Base-by-base conservation (phyloP, 2,797 vertebrate species). In the Enteromius paludinosus region DNA sequence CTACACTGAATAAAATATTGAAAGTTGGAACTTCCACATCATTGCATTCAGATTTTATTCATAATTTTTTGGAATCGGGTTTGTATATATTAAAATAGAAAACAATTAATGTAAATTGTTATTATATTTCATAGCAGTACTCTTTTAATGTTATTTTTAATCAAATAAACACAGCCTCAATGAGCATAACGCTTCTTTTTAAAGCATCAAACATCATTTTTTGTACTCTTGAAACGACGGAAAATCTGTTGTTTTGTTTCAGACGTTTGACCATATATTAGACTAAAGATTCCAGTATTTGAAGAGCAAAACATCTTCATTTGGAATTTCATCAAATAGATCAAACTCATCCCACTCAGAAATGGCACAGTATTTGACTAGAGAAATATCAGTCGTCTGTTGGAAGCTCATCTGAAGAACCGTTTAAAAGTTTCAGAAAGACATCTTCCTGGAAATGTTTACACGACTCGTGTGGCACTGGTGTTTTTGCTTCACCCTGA, bases 401-500 rank as follows among this genome's bases (percentile, higher is more conserved):
- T 71, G 68, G 25, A 77, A 33, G n/a, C 25, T 77, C 59, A 49
- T 65, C 41, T 64, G 18, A 75, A 65, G 59, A 73, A 74, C 30
- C 15, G 17, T 20, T 76, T 61, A 52, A 56, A 12, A 8, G 5
- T 30, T 75, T 62, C 18, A 75, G n/a, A 43, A 4, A 23, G 41
- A 23, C 9, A 3, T 62, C 56, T 74, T 66, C 18, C 52, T 47
- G 6, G 14, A n/a, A 41, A 70, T 90, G 91, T 87, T 76, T 81
- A 70, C n/a, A 85, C 70, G 65, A 64, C 84, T 89, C 75, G 14
- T 45, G 72, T 54, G 23, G 49, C 74, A 79, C 81, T 76, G 69
- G 80, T 84, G 78, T 85, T 66, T 83, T 86, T 88, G 85, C 85
- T 84, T 79, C 75, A 84, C n/a, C 47, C 59, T 66, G 79, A 86